Base-by-base conservation (phyloP, 1,140 invertebrate genomes). In the Sogatella furcifera region DNA sequence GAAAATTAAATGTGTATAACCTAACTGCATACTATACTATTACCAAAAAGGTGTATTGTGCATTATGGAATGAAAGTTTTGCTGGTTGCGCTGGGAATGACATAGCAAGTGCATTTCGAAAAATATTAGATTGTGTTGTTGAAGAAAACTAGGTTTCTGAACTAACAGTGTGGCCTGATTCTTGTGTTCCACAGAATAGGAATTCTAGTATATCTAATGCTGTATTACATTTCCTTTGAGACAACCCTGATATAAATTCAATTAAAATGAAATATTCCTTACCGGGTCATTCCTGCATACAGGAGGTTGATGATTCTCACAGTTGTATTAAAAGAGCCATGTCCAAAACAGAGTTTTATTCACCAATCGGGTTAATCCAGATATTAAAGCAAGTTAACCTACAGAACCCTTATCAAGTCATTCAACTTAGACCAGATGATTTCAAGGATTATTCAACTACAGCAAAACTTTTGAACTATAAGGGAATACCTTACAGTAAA, bases 291-390 rank as follows among this genome's bases (percentile, higher is more conserved):
- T 66, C 65, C 13, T 64, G 63, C 56, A 52, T 66, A 11, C 67
- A 70, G 55, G 68, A 70, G 62, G 60, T 67, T n/a, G 69, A 69
- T 60, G 13, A 46, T 52, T 61, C 64, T 1, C 68, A 70, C 55
- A 69, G 65, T 44, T 24, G 15, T 19, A 70, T 69, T 54, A 66
- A 70, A 64, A 66, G 60, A 59, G 43, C 61, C 19, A 60, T 69
- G 43, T 56, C 52, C 17, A 66, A 65, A 52, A 38, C 8, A 9
- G 58, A 60, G 10, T 60, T 60, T 44, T 67, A 58, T 53, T 68
- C 67, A 31, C 62, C 66, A 44, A 42, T 68, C 1, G 52, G 59
- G 14, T 52, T 69, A 22, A 13, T 67, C 11, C 57, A 55, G 53
- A 52, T 65, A 3, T 56, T 67, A 28, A 59, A 62, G 11, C 46